phyloP scores from a whole-genome alignment of 2,797 vertebrate genomes.

The Gadopsis bispinosus region DNA sequence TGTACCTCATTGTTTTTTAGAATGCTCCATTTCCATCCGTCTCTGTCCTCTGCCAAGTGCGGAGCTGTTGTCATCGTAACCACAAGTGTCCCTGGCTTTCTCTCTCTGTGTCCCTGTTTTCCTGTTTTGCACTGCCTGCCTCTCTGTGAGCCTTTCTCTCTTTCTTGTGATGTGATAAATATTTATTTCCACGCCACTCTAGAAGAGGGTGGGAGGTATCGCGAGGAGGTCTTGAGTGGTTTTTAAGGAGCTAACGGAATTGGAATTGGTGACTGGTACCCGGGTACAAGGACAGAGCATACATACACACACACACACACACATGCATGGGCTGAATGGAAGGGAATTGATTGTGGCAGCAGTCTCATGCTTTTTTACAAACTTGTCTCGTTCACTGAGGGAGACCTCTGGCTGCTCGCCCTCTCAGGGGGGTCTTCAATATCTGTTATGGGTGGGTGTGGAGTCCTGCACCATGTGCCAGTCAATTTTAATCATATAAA shows the following conservation, averaged over 20 bases:
- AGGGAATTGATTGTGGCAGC: constrained; percentile 67
- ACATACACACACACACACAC: constrained; percentile 12
- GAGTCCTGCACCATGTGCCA: constrained; percentile 62
- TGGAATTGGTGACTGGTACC: constrained; percentile 58
- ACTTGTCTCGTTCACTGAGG: constrained; percentile 69
- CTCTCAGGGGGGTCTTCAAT: constrained; percentile 77
- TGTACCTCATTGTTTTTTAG: constrained; percentile 44
- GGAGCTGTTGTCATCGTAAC: constrained; percentile 73
- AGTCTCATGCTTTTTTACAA: constrained; percentile 61
- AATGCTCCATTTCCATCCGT: constrained; percentile 51
- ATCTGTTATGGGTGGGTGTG: constrained; percentile 71
- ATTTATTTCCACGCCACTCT: constrained; percentile 71
- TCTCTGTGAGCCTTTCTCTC: constrained; percentile 33
- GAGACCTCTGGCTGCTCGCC: constrained; percentile 50
- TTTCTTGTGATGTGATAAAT: constrained; percentile 72
- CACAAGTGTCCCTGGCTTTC: constrained; percentile 52
- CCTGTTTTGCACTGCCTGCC: constrained; percentile 2
- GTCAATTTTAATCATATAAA: constrained; percentile 85
- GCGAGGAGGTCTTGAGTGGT: constrained; percentile 50
- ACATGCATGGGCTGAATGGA: constrained; percentile 39
- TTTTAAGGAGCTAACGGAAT: constrained; percentile 69
- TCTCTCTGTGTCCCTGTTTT: constrained; percentile 22
- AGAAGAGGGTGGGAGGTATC: constrained; percentile 14
- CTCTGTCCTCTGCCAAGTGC: constrained; percentile 54
- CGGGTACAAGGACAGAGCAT: constrained; percentile 24